Percentiles rank a stretch among this genome's conserved stretches.
These are phyloP conservation scores for Cheilosia grossa DNA, from an alignment of 2,888 invertebrate genomes.

Conservation along the genomic window DNA sequence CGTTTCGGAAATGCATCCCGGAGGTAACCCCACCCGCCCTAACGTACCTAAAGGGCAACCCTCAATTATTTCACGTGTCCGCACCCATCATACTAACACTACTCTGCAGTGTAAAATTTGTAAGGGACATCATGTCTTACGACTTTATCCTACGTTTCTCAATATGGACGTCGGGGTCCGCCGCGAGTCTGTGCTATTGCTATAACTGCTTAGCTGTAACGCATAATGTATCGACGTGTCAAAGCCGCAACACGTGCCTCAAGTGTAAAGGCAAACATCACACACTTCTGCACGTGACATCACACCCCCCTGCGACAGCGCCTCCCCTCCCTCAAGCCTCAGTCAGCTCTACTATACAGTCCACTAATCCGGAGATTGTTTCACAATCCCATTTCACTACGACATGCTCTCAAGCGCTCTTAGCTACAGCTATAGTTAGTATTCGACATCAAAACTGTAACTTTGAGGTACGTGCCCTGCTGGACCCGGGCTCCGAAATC, in stretches of 20 bases:
- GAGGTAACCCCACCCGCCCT: not conserved
- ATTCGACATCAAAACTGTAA: not conserved
- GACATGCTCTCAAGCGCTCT: not conserved
- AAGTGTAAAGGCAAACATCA: conserved; percentile 1
- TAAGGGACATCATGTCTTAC: not conserved
- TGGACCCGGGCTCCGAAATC: not conserved
- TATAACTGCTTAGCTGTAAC: not conserved
- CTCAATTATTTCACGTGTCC: not conserved
- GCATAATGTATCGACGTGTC: not conserved
- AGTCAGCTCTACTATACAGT: not conserved
- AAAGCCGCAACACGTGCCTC: not conserved
- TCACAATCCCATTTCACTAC: not conserved
- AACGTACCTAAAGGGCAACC: not conserved
- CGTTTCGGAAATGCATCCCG: not conserved
- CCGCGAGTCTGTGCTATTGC: not conserved
- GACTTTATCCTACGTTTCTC: not conserved
- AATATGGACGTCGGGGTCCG: not conserved
- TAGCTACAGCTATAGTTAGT: not conserved
- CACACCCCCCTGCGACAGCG: not conserved
- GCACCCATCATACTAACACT: not conserved
- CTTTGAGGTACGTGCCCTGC: not conserved
- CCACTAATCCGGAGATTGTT: not conserved
- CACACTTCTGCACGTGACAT: not conserved
- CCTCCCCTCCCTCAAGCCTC: not conserved
- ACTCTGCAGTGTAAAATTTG: not conserved